phyloP scores from a whole-genome alignment of 2,113 vertebrate genomes.

The Piprites chloris region DNA sequence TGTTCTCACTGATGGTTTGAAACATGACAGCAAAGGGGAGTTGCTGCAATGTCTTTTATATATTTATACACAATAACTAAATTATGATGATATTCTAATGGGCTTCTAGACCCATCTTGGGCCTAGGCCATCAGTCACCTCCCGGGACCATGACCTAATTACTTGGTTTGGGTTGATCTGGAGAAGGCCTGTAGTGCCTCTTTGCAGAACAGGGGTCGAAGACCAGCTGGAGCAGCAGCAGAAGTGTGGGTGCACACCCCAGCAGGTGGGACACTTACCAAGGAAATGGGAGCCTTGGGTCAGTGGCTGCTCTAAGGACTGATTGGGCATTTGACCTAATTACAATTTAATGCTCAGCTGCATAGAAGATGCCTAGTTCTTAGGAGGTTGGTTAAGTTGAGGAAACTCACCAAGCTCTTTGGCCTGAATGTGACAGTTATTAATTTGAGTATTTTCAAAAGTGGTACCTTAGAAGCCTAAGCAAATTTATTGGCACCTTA shows the following conservation, averaged over 20 bases:
- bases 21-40: not conserved
- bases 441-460: not conserved
- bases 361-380: not conserved
- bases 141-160: not conserved
- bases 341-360: not conserved
- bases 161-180: not conserved
- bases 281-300: not conserved
- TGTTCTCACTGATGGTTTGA: not conserved
- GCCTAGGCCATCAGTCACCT: not conserved
- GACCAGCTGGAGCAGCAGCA: not conserved
- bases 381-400: not conserved
- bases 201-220: not conserved
- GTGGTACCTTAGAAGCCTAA: not conserved
- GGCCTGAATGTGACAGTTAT: not conserved
- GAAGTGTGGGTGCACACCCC: not conserved
- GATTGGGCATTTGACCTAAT: not conserved
- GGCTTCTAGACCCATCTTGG: not conserved
- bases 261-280: rapidly evolving
- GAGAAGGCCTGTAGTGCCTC: not conserved
- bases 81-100: not conserved
- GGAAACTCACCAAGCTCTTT: not conserved
- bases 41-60: not conserved
- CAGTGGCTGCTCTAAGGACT: not conserved
- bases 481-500: not conserved
- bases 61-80: not conserved